A percentile compares a stretch with the other conserved stretches of the same genome.
phyloP scores from a whole-genome alignment of 1,140 invertebrate species.

The Rhyzopertha dominica region DNA sequence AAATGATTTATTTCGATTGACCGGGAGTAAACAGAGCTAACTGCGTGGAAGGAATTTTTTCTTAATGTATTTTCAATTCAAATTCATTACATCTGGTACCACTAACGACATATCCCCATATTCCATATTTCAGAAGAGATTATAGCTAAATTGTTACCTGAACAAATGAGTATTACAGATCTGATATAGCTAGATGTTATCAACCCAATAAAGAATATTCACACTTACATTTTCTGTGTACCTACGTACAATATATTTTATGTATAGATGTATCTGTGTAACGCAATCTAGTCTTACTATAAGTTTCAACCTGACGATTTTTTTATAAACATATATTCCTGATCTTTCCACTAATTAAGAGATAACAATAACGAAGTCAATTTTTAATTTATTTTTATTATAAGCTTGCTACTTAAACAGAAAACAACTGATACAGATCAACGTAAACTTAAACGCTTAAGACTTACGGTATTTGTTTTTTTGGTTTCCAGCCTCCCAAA shows the following conservation, averaged over 20 bases:
- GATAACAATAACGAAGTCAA: neutral
- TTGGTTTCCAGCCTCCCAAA: slow-evolving; percentile 36
- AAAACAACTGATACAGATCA: too few relatives aligned
- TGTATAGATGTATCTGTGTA: slow-evolving; percentile 9
- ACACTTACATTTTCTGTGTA: slow-evolving; percentile 8
- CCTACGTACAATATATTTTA: slow-evolving; percentile 11
- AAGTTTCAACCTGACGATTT: neutral
- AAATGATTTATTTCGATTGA: neutral
- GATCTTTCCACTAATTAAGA: neutral
- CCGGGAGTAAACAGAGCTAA: neutral
- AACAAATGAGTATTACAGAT: neutral
- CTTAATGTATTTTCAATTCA: neutral
- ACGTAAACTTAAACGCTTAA: too few relatives aligned
- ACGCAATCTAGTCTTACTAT: neutral
- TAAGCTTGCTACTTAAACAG: neutral
- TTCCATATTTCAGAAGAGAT: neutral
- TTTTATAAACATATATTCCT: neutral
- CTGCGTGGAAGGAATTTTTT: neutral
- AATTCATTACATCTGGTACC: too few relatives aligned
- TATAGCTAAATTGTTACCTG: neutral
- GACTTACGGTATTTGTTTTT: slow-evolving; percentile 22
- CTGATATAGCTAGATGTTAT: neutral
- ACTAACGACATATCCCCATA: neutral
- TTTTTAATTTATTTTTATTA: slow-evolving; percentile 9
- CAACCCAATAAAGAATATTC: slow-evolving; percentile 5